Evolutionary conservation across 2,888 invertebrate species (phyloP).

Genomic region (Leptura quadrifasciata): DNA sequence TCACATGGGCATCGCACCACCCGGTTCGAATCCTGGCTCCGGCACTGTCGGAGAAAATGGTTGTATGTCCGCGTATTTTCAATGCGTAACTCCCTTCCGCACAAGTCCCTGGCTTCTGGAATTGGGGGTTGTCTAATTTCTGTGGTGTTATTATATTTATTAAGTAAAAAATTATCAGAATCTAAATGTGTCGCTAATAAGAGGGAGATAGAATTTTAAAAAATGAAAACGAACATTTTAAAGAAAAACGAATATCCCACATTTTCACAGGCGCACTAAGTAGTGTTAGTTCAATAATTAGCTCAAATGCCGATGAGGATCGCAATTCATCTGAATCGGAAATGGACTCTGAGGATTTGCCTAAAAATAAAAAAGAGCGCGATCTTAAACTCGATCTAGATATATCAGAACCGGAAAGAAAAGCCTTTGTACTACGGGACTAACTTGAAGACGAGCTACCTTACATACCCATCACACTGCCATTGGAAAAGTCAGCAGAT

Average conservation of each 20-base stretch:
- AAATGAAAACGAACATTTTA: constrained; percentile 33
- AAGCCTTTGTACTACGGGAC: constrained; percentile 86
- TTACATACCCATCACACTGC: constrained; percentile 92
- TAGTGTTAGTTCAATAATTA: constrained; percentile 54
- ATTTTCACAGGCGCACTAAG: constrained; percentile 49
- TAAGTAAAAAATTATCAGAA: constrained; percentile 35
- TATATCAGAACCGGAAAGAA: constrained; percentile 82
- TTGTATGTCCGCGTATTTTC: too few relatives aligned
- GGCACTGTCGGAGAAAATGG: too few relatives aligned
- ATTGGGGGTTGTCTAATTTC: too few relatives aligned
- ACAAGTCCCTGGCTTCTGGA: too few relatives aligned
- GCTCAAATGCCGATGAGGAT: constrained; percentile 72
- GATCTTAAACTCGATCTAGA: constrained; percentile 73
- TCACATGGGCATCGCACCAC: too few relatives aligned
- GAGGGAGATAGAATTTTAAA: constrained; percentile 23
- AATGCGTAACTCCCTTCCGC: too few relatives aligned
- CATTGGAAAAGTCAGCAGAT: constrained; percentile 88
- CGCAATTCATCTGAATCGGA: constrained; percentile 82
- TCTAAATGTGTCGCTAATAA: constrained; percentile 37
- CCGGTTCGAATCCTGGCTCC: too few relatives aligned
- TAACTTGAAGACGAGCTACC: constrained; percentile 91
- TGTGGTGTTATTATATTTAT: too few relatives aligned
- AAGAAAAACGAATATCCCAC: constrained; percentile 54
- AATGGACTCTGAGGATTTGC: constrained; percentile 78
- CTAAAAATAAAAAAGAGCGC: constrained; percentile 69